phyloP scores from a whole-genome alignment of 2,797 vertebrate genomes.

The Alosa sapidissima region DNA sequence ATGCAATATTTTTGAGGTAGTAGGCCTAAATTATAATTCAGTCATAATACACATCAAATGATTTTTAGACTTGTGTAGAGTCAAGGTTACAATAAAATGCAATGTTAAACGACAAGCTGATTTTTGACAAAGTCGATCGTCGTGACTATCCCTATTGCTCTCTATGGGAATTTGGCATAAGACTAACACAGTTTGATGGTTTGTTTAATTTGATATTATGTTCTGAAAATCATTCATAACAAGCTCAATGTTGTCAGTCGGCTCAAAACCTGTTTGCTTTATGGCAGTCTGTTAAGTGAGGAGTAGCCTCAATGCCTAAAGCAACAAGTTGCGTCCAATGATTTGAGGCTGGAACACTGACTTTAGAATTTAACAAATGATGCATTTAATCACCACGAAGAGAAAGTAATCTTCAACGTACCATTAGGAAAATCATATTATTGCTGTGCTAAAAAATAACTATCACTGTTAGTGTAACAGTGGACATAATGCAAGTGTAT shows the following conservation, averaged over 20 bases:
- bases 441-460: neutral
- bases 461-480: neutral
- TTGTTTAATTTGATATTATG: neutral
- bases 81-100: neutral
- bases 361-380: neutral
- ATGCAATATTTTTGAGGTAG: neutral
- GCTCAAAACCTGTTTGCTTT: neutral
- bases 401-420: neutral
- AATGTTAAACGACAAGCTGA: neutral
- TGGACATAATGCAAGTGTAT: neutral
- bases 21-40: neutral
- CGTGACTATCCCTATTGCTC: neutral
- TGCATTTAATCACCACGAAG: neutral
- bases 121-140: neutral
- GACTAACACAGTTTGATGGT: no score
- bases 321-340: slow-evolving; percentile 5
- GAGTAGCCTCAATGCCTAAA: neutral
- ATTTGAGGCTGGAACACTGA: neutral
- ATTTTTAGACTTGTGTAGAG: neutral
- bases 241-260: neutral
- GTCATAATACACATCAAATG: neutral
- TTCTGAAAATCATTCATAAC: neutral
- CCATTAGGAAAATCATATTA: neutral
- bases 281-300: neutral
- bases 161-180: neutral